Conservation (phyloP, 2,797 vertebrate genomes). For the Hylomyscus alleni region DNA sequence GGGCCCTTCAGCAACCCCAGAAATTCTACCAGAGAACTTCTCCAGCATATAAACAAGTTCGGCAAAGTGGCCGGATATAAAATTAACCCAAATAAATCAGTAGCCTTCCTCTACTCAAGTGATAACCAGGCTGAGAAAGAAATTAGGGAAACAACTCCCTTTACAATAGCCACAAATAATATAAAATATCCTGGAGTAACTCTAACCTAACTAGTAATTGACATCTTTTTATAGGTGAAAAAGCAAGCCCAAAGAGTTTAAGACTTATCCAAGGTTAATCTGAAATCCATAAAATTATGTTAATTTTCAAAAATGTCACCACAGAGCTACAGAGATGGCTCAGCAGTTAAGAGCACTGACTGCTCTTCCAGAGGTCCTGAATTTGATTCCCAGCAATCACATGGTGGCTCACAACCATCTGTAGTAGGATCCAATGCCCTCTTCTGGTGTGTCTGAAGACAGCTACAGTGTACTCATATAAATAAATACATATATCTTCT, state of each 20-base stretch:
- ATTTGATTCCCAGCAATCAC: not conserved
- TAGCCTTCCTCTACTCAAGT: too few relatives aligned
- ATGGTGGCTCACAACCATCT: too few relatives aligned
- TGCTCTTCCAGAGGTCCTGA: not conserved
- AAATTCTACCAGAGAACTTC: too few relatives aligned
- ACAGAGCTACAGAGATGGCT: not conserved
- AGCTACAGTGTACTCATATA: not conserved
- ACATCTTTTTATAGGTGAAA: slow-evolving; percentile 29
- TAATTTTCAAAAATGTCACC: not conserved
- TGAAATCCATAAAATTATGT: not conserved
- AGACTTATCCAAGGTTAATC: not conserved
- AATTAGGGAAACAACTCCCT: too few relatives aligned
- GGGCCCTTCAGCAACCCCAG: too few relatives aligned
- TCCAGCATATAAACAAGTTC: too few relatives aligned
- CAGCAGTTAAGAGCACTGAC: not conserved
- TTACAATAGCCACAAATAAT: too few relatives aligned
- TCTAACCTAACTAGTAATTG: too few relatives aligned
- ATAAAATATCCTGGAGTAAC: too few relatives aligned
- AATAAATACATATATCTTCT: not conserved
- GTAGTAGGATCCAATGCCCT: not conserved
- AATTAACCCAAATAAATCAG: too few relatives aligned
- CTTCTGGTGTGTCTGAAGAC: not conserved
- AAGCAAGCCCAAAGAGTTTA: not conserved
- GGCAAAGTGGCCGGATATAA: too few relatives aligned
- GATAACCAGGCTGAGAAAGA: too few relatives aligned